Conservation (phyloP, 2,113 vertebrate species). For the Nycticryphes semicollaris region DNA sequence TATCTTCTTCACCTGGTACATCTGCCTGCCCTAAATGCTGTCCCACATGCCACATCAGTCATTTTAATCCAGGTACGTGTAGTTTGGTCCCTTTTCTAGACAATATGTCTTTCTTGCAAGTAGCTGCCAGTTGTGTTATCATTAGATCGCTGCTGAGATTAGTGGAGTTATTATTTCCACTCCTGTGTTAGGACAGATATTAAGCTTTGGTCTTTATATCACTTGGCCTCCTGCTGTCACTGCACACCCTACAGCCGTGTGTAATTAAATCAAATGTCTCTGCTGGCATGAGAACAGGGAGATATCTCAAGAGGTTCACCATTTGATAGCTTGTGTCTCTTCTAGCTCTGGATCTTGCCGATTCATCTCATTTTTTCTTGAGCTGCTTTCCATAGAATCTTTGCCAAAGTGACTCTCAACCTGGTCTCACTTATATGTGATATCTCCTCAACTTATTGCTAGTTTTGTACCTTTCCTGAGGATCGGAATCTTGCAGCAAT, state of each 20-base stretch:
- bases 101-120: neutral
- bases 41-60: neutral
- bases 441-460: neutral
- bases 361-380: neutral
- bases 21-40: neutral
- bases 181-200: neutral
- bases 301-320: neutral
- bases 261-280: neutral
- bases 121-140: neutral
- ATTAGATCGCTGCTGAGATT: neutral
- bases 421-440: neutral
- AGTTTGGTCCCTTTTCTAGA: neutral
- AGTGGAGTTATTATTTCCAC: neutral
- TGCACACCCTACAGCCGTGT: neutral
- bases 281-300: neutral
- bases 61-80: neutral
- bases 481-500: neutral
- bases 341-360: neutral
- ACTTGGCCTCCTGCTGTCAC: neutral
- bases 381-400: neutral
- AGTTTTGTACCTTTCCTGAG: neutral
- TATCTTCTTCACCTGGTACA: neutral
- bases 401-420: neutral
- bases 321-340: neutral
- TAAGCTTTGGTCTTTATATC: neutral